Evolutionary conservation across 2,113 vertebrate genomes (phyloP), one percentile per base, ranked within the genome.

Genomic region (Tor tambroides): DNA sequence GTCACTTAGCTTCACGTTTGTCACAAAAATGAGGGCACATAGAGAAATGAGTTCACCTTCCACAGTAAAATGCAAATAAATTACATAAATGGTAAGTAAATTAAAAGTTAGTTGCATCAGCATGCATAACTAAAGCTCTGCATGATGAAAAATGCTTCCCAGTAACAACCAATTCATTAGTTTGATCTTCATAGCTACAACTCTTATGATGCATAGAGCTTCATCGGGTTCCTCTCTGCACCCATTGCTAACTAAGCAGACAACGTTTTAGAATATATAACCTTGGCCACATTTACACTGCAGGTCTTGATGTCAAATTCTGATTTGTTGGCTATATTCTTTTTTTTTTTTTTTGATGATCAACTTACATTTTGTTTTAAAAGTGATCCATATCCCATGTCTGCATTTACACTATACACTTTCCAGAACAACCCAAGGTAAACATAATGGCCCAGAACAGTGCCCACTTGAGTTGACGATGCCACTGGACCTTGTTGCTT

Each of bases 1-100:
- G 94, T 92, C 93, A 93, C 91, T 94, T 94, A 90, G 84, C 75
- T 87, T 87, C 26, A 67, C 14, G 61, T 59, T 83, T 90, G 91
- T 93, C 61, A 69, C 32, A 81, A 35, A 46, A 83, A 69, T 83
- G 5, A 49, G 43, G 81, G 28, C 43, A 83, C 51, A 71, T 17
- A 15, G 43, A 51, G 7, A 51, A 83, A 83, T 32, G 11, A 69
- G 63, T 35, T 71, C 46, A 83, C 46, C 41, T 83, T 71, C 46
- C 81, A 83, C 81, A n/a, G 26, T 35, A 71, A 51, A 83, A 56
- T 5, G 0, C 8, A 79, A 79, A 79, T 79, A 56, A 32, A 30
- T 21, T 81, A 83, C 81, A 71, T 19, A 83, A 83, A 81, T 5
- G 2, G 0, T 41, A 63, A 81, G 14, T 65, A 46, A 23, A 82